Evolutionary conservation across 2,888 invertebrate genomes (phyloP).

Genomic region (Crossocerus cetratus): DNA sequence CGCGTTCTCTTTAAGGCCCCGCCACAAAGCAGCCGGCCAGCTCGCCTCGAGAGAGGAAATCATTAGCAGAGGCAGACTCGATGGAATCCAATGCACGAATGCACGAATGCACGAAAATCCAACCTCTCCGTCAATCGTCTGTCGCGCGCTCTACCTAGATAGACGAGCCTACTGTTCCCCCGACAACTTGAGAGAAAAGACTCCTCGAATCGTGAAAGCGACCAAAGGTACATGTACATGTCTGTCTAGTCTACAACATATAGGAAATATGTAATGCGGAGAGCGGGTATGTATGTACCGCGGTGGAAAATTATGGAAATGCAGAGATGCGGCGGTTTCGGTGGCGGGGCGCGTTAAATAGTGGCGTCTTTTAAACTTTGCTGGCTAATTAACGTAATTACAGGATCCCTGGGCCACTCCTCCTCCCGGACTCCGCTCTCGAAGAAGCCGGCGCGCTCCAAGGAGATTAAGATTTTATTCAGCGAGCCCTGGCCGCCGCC

Average conservation of each 20-base stretch:
- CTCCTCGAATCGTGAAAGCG: no score
- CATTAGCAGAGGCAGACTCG: neutral
- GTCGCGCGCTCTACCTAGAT: no score
- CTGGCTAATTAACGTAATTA: constrained; percentile 8
- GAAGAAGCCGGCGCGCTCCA: neutral
- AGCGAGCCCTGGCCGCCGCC: neutral
- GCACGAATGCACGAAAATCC: neutral
- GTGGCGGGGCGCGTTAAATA: neutral
- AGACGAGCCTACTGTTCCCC: no score
- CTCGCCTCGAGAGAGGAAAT: neutral
- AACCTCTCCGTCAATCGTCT: neutral
- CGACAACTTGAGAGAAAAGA: no score
- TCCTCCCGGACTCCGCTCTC: neutral
- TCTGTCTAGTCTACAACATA: no score
- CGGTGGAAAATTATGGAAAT: no score
- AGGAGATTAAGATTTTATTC: neutral
- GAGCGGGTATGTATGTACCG: no score
- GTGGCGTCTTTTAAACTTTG: neutral
- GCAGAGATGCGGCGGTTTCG: no score
- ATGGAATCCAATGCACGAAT: neutral
- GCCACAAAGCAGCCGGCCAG: neutral
- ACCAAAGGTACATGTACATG: no score
- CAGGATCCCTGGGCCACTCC: neutral
- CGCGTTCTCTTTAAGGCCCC: constrained; percentile 11
- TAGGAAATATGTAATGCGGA: no score